Evolutionary conservation across 2,797 vertebrate genomes (phyloP), one percentile per base, ranked within the genome.

Genomic region (Spinus olivaceus): DNA sequence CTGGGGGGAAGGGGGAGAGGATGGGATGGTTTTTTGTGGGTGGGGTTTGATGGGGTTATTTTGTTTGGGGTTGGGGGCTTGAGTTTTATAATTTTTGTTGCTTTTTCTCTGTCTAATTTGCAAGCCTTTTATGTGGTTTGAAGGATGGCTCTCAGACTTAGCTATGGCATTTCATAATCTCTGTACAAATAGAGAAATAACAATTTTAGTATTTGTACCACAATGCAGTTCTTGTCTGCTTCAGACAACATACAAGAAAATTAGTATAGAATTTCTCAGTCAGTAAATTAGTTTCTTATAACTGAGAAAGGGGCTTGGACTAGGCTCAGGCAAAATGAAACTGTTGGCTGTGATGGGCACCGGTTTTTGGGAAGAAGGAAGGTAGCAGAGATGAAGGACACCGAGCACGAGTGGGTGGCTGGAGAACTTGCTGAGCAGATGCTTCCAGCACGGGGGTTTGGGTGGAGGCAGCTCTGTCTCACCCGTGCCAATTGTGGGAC

Each of bases 371-470:
- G 86, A 41, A 65, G 74, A 57, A 39, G 57, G 56, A 35, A n/a
- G 84, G 67, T 35, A 10, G 32, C 57, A 56, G 71, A 57, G 28
- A 28, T 59, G 27, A 46, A 66, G 5, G 28, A 66, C 46, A 37
- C 42, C 3, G 37, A 37, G 66, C 19, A 18, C 0, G 0, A 24
- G 53, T 10, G 6, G 5, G 37, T 24, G 35, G 8, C 60, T 57
- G 67, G n/a, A 65, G 61, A 37, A 7, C 28, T 60, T 23, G 60
- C 49, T 0, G 2, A 30, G 15, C 37, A 77, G 64, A 30, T 66
- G 59, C 22, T 69, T 46, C 57, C 57, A 49, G 54, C 47, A 13
- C 23, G 70, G 51, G 0, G 1, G 5, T 47, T 73, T 71, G 81
- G 76, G 35, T 50, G 64, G 74, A 56, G 71, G 64, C 74, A 83